These are phyloP conservation scores for Drosophila pandora DNA, from an alignment of 1,140 invertebrate genomes.

Conservation along the genomic window DNA sequence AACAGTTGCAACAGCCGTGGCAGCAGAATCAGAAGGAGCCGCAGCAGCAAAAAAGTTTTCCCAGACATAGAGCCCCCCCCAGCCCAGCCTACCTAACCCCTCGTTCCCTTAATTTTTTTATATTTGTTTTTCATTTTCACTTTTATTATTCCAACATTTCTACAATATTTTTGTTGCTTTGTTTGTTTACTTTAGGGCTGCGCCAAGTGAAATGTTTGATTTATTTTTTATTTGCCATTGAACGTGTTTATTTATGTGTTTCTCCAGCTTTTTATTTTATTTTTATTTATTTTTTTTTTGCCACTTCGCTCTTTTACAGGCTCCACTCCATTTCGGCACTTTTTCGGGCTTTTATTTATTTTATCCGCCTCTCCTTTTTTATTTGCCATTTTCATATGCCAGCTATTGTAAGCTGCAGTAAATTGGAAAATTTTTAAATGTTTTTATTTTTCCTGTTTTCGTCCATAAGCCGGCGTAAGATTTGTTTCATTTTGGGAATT, in stretches of 20 bases:
- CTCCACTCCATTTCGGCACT: constrained; percentile 11
- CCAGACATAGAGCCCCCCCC: constrained; percentile 26
- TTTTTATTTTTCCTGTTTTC: constrained; percentile 23
- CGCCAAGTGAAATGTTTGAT: constrained; percentile 73
- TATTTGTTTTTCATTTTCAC: constrained; percentile 79
- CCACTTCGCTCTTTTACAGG: constrained; percentile 29
- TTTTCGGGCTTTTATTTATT: constrained; percentile 26
- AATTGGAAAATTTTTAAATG: constrained; percentile 61
- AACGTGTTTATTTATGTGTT: constrained; percentile 65
- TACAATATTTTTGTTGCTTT: constrained; percentile 59
- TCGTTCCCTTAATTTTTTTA: constrained; percentile 36
- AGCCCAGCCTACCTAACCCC: neutral
- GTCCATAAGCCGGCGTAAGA: constrained; percentile 17
- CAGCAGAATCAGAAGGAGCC: constrained; percentile 50
- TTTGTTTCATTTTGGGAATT: constrained; percentile 61
- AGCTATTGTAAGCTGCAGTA: constrained; percentile 60
- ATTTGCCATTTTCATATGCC: constrained; percentile 54
- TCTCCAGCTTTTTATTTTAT: neutral
- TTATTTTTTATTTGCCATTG: constrained; percentile 72
- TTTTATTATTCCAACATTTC: constrained; percentile 74
- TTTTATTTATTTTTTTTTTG: constrained; percentile 4
- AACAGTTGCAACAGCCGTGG: constrained; percentile 57
- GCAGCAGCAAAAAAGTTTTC: constrained; percentile 47
- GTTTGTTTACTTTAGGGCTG: constrained; percentile 47
- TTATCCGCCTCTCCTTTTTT: constrained; percentile 12